Evolutionary conservation across 2,888 invertebrate genomes (phyloP), one percentile per base, ranked within the genome.

Genomic region (Beris chalybata): DNA sequence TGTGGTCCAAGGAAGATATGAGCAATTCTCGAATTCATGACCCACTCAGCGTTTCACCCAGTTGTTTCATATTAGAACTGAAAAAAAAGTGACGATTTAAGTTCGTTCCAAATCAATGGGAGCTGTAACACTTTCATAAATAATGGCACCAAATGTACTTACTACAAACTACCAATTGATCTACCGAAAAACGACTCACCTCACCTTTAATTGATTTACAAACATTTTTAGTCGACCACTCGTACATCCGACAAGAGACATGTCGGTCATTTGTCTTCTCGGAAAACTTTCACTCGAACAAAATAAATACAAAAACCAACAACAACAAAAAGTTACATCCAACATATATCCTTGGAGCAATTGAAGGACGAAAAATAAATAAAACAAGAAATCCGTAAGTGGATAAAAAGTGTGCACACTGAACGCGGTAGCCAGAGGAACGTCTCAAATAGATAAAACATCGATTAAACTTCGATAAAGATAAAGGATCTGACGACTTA

Each of bases 401-500:
- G 59, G 59, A 59, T 59, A 50, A 59, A 59, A 59, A 59, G 59
- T 59, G 30, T 59, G 59, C 32, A 50, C 48, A 48, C 50, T 38
- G 31, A 52, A 52, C 11, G 52, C 52, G 5, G 52, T 15, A 59
- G 38, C 31, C 29, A 59, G n/a, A 30, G n/a, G 29, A 47, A 58
- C 56, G 68, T 68, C 67, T 70, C 68, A 65, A 70, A 69, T 67
- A 71, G 72, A 72, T 71, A 72, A 72, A 72, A 72, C 71, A 72
- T 72, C 72, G 71, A 72, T 72, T 72, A 72, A 72, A 72, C 70
- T 72, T 71, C 71, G 71, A 72, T 72, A 71, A 72, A 69, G 61
- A 69, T 69, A 67, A 69, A 69, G 67, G 65, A 69, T 67, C 67
- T 65, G 67, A 61, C 55, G 54, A 66, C 55, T 66, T 66, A 61